phyloP scores from a whole-genome alignment of 53 echinoderm and acorn worm species.

The Apostichopus leukothele region DNA sequence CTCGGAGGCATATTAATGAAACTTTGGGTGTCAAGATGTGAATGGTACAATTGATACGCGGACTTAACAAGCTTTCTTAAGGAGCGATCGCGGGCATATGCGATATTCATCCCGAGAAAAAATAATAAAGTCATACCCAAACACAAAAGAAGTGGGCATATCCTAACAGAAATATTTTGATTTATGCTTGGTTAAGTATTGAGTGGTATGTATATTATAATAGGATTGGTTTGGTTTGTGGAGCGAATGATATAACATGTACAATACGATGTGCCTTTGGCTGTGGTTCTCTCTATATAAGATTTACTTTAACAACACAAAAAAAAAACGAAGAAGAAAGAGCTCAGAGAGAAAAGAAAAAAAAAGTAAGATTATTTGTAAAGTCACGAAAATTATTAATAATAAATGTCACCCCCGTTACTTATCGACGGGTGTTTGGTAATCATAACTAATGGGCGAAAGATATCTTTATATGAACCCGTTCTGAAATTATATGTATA shows the following conservation, averaged over 20 bases:
- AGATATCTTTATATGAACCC: too few relatives aligned
- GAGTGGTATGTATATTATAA: conserved; percentile 2
- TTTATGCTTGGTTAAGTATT: conserved; percentile 46
- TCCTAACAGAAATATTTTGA: conserved; percentile 49
- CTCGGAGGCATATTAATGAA: conserved; percentile 41
- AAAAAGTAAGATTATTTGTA: too few relatives aligned
- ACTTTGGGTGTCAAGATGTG: conserved; percentile 20
- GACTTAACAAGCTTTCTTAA: conserved; percentile 30
- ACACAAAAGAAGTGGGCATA: conserved; percentile 33
- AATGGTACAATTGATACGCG: conserved; percentile 41
- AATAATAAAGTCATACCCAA: conserved; percentile 27
- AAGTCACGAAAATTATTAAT: too few relatives aligned
- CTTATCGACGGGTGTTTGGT: background rate
- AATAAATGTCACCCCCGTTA: background rate
- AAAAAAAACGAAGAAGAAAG: conserved; percentile 2
- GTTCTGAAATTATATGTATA: too few relatives aligned
- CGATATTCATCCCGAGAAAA: conserved; percentile 40
- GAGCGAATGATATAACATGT: background rate
- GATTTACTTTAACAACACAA: too few relatives aligned
- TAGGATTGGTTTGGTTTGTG: conserved; percentile 18
- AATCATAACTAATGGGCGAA: background rate
- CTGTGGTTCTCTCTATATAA: background rate
- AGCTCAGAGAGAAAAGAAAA: too few relatives aligned
- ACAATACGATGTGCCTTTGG: conserved; percentile 22
- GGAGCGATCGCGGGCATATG: conserved; percentile 28